A percentile compares a stretch with the other conserved stretches of the same genome.
These are phyloP conservation scores for Alouatta palliata DNA, from an alignment of 2,113 vertebrate species.

Conservation along the genomic window DNA sequence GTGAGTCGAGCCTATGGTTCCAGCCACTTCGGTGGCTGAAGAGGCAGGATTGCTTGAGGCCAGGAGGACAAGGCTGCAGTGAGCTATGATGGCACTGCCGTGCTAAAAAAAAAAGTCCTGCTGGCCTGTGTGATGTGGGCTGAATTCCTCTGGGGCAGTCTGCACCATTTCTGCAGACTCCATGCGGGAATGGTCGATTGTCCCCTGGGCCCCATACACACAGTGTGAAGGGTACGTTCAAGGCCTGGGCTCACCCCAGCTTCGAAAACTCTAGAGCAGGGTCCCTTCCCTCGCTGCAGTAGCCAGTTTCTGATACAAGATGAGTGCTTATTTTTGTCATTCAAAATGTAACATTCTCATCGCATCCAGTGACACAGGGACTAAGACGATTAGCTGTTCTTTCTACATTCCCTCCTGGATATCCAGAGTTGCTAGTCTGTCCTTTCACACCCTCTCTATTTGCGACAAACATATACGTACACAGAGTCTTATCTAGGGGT, in stretches of 20 bases:
- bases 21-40: no score
- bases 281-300: neutral
- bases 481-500: accelerated
- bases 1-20: no score
- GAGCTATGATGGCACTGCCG: no score
- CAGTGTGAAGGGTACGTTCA: neutral
- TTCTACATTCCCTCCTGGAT: neutral
- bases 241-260: neutral
- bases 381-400: no score
- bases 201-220: neutral
- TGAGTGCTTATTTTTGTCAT: neutral
- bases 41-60: no score
- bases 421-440: neutral
- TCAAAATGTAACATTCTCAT: neutral
- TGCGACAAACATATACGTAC: neutral
- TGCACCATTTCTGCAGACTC: neutral
- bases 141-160: neutral
- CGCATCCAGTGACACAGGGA: neutral
- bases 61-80: no score
- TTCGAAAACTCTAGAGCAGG: neutral
- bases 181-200: no score
- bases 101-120: neutral
- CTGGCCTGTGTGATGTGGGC: neutral
- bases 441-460: neutral
- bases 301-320: neutral